Evolutionary conservation across 1,140 invertebrate genomes (phyloP).

Genomic region (Macrobrachium rosenbergii): DNA sequence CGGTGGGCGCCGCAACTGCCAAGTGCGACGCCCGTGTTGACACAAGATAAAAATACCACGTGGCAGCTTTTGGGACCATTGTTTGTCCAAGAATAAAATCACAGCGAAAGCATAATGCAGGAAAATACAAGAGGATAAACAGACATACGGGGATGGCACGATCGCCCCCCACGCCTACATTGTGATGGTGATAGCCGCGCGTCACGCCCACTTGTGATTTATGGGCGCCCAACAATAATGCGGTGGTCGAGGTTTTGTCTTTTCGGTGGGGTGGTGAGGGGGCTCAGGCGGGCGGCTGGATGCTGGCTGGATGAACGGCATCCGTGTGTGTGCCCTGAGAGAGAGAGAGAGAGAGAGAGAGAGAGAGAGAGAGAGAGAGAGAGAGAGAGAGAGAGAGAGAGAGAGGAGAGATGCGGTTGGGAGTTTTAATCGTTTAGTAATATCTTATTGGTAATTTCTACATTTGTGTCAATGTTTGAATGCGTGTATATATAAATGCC

Average conservation of each 20-base stretch:
- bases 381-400: no score
- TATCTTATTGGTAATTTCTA: no score
- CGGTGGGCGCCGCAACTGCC: background rate
- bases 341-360: no score
- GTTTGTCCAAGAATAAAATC: slow-evolving; percentile 37
- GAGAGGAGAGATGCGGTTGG: no score
- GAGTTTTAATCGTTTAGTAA: no score
- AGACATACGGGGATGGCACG: slow-evolving; percentile 15
- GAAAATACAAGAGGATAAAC: background rate
- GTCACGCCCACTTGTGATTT: slow-evolving; percentile 45
- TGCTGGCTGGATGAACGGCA: no score
- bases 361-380: no score
- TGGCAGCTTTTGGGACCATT: background rate
- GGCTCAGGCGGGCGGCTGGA: no score
- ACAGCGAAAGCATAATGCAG: slow-evolving; percentile 4
- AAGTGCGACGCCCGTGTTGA: background rate
- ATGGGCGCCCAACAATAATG: slow-evolving; percentile 22
- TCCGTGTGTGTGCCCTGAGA: no score
- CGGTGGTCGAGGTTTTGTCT: background rate
- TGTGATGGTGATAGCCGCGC: slow-evolving; percentile 44
- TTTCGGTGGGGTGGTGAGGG: no score
- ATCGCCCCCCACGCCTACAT: slow-evolving; percentile 13
- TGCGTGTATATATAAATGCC: no score
- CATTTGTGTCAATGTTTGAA: no score
- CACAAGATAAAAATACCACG: slow-evolving; percentile 46